A percentile compares a stretch with the other conserved stretches of the same genome.
Evolutionary conservation across 1,140 invertebrate genomes (phyloP).

Genomic region (Steinernema khuongi): DNA sequence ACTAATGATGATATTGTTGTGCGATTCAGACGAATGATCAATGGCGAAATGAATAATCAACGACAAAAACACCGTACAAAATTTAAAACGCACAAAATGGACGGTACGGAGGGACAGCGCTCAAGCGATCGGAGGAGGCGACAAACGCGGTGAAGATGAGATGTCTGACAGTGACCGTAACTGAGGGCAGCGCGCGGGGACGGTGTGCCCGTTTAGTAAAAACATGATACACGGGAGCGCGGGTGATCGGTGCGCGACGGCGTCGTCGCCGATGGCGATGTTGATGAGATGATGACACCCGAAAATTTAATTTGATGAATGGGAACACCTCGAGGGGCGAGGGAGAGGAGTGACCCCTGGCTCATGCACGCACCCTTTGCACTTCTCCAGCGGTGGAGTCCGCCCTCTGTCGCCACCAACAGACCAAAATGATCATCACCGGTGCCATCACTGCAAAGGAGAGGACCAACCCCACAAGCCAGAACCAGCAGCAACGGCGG

Average conservation of each 20-base stretch:
- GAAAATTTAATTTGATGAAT: conserved; percentile 17
- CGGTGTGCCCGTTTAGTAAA: conserved; percentile 13
- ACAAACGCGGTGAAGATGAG: background rate
- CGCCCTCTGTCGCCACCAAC: no score
- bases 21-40: no score
- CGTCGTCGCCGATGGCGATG: background rate
- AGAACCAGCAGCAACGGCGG: background rate
- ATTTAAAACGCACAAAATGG: no score
- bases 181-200: background rate
- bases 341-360: background rate
- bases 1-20: background rate
- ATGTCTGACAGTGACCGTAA: background rate
- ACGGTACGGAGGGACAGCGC: background rate
- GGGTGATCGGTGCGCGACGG: background rate
- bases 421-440: background rate
- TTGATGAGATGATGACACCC: conserved; percentile 14
- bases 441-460: background rate
- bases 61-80: background rate
- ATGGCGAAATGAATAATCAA: background rate
- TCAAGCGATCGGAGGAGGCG: background rate
- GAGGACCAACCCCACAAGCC: background rate
- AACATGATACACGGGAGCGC: conserved; percentile 1
- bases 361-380: background rate
- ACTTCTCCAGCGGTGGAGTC: no score
- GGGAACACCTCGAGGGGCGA: background rate